These are phyloP conservation scores for Drosophila limbata DNA, from an alignment of 2,888 invertebrate species.

Conservation along the genomic window DNA sequence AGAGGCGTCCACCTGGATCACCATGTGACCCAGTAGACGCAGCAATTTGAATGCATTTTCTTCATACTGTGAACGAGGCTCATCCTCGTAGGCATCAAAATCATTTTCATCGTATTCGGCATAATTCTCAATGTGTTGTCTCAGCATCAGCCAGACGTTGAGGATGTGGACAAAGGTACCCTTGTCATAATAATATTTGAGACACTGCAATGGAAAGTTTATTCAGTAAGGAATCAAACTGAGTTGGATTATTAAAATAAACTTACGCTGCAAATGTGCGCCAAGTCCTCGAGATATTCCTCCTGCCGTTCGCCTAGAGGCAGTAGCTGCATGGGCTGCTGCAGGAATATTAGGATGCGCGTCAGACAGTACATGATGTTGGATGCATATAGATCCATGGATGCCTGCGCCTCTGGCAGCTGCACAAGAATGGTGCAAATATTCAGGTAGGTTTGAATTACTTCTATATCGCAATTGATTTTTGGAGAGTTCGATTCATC, in stretches of 20 bases:
- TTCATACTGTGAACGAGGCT: constrained; percentile 68
- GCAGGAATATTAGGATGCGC: constrained; percentile 81
- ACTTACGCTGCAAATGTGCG: constrained; percentile 79
- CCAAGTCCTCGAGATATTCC: constrained; percentile 83
- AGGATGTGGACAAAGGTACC: constrained; percentile 78
- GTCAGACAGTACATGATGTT: constrained; percentile 80
- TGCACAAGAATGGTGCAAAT: constrained; percentile 84
- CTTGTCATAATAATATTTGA: constrained; percentile 83
- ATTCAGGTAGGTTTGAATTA: constrained; percentile 84
- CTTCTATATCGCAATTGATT: constrained; percentile 76
- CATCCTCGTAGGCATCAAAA: constrained; percentile 73
- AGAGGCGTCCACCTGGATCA: constrained; percentile 31
- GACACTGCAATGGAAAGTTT: constrained; percentile 65
- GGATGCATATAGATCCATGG: constrained; percentile 68
- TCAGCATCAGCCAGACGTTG: constrained; percentile 75
- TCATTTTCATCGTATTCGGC: constrained; percentile 53
- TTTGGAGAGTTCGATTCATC: constrained; percentile 41
- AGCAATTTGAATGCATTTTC: constrained; percentile 63
- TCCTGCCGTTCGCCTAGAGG: constrained; percentile 82
- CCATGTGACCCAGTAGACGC: constrained; percentile 57
- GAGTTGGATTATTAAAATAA: rapidly evolving
- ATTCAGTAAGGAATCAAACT: neutral
- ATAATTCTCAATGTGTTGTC: constrained; percentile 54
- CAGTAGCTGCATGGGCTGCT: constrained; percentile 78
- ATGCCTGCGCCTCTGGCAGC: constrained; percentile 78